These are phyloP conservation scores for Ornithoptera priamus DNA, from an alignment of 2,888 invertebrate genomes.

Conservation along the genomic window DNA sequence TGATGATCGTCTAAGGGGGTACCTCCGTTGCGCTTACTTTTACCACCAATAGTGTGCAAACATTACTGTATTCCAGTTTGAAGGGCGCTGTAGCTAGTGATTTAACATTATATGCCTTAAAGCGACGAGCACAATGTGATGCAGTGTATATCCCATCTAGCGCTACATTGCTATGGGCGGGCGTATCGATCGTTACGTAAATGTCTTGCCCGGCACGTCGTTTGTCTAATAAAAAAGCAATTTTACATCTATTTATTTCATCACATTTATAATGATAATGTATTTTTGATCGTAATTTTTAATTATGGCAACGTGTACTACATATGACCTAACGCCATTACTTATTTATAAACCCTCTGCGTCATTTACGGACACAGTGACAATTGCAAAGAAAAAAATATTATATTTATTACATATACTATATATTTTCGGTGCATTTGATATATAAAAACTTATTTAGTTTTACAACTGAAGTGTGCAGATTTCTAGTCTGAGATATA, in stretches of 20 bases:
- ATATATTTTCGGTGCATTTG: conserved; percentile 18
- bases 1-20: no score
- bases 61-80: no score
- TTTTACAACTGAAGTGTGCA: conserved; percentile 6
- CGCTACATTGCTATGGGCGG: no score
- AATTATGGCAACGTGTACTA: conserved; percentile 11
- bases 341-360: conserved; percentile 19
- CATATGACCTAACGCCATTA: conserved; percentile 15
- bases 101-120: not conserved
- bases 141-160: no score
- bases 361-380: conserved; percentile 27
- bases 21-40: no score
- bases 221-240: not conserved
- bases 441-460: conserved; percentile 9
- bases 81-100: no score
- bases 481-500: conserved; percentile 7
- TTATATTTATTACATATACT: conserved; percentile 3
- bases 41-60: no score
- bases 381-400: conserved; percentile 2
- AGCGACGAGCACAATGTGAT: no score
- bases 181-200: not conserved
- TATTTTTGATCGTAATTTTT: conserved; percentile 23
- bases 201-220: not conserved
- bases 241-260: not conserved
- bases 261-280: conserved; percentile 3